Conservation (phyloP, 2,888 invertebrate genomes). For the Nemurella pictetii region DNA sequence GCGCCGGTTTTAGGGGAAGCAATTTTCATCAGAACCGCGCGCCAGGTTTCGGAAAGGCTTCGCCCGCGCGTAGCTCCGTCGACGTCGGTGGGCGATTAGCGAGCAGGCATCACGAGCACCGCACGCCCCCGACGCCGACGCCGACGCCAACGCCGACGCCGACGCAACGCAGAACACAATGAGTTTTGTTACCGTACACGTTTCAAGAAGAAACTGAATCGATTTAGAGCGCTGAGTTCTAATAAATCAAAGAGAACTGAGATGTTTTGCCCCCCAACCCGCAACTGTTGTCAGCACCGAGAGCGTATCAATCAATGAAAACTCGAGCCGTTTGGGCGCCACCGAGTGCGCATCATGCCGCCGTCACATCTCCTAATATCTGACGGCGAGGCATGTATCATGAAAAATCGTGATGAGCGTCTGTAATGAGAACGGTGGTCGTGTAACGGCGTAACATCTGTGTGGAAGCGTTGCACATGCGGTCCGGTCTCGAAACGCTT, state of each 20-base stretch:
- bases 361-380: neutral
- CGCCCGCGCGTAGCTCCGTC: neutral
- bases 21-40: conserved; percentile 2
- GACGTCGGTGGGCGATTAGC: neutral
- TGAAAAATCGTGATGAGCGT: neutral
- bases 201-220: neutral
- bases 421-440: neutral
- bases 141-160: neutral
- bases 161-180: neutral
- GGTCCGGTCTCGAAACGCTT: neutral
- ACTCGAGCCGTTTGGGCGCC: neutral
- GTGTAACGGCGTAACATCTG: neutral
- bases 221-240: neutral
- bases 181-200: neutral
- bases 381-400: neutral
- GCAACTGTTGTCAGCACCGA: neutral
- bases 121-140: neutral
- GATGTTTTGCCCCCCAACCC: neutral
- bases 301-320: neutral
- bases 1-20: neutral
- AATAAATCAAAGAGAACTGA: neutral
- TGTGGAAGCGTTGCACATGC: neutral
- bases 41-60: neutral
- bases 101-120: neutral
- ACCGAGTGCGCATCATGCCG: no score